Conservation (phyloP, 2,888 invertebrate genomes). For the Dyspetes luteomarginatus region DNA sequence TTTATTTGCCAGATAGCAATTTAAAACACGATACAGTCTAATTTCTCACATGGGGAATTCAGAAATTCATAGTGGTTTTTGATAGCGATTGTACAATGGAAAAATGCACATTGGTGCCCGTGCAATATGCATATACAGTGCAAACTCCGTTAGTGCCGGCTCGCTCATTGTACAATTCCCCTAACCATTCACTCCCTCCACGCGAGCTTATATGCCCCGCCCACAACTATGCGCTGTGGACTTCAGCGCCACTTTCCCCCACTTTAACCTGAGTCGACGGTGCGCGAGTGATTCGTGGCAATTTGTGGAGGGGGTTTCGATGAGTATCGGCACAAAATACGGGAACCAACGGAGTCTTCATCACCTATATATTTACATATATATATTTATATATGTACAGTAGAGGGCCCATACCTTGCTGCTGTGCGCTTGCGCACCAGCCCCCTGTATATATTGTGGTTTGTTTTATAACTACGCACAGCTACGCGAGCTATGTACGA, state of each 20-base stretch:
- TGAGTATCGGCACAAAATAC: background rate
- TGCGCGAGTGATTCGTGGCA: background rate
- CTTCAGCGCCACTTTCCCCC: background rate
- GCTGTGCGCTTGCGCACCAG: too few species aligned
- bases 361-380: conserved; percentile 13
- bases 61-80: background rate
- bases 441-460: too few species aligned
- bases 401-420: too few species aligned
- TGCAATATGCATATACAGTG: background rate
- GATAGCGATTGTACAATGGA: background rate
- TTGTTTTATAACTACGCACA: too few species aligned
- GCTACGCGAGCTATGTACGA: too few species aligned
- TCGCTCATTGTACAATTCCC: background rate
- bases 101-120: background rate
- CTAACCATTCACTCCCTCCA: background rate
- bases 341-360: background rate
- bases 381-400: conserved; percentile 4
- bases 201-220: background rate
- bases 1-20: background rate
- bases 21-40: background rate
- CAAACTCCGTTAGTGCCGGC: background rate
- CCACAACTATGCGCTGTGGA: background rate
- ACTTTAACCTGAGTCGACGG: conserved; percentile 22
- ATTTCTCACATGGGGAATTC: background rate
- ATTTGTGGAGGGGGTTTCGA: background rate